A percentile compares a stretch with the other conserved stretches of the same genome.
Conservation (phyloP, 23 tunicate genomes). For the Halocynthia roretzi region DNA sequence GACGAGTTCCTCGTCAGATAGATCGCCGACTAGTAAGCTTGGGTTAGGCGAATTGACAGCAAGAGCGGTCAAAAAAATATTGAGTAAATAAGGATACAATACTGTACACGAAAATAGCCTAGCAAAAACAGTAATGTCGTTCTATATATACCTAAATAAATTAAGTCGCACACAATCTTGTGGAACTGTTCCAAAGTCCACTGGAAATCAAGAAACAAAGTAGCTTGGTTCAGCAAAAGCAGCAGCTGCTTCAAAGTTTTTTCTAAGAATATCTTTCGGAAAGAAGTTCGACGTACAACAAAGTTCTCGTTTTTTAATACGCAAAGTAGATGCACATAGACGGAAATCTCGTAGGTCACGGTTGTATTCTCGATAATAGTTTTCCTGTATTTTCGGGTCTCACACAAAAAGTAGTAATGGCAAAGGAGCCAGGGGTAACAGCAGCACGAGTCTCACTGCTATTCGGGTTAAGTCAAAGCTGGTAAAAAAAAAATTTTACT, state of each 20-base stretch:
- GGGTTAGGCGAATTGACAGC: no score
- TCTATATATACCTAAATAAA: neutral
- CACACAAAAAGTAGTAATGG: no score
- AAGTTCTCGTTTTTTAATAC: constrained; percentile 12
- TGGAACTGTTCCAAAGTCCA: neutral
- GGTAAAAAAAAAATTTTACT: constrained; percentile 11
- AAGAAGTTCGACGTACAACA: neutral
- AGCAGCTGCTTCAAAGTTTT: no score
- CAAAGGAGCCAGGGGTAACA: constrained; percentile 12
- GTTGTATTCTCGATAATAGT: neutral
- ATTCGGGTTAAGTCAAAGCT: constrained; percentile 7
- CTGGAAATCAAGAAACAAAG: neutral
- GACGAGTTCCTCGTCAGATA: no score
- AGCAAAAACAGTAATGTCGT: neutral
- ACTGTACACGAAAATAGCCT: constrained; percentile 3
- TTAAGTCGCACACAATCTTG: neutral
- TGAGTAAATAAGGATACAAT: neutral
- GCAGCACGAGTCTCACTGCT: constrained; percentile 70
- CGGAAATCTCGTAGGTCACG: neutral
- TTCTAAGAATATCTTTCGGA: constrained; percentile 8
- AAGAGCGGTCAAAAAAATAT: neutral
- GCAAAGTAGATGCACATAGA: constrained; percentile 15
- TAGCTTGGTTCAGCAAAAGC: no score
- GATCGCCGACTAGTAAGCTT: no score
- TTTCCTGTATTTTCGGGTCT: no score